phyloP scores from a whole-genome alignment of 2,888 invertebrate genomes.

The Standfussiana lucernea region DNA sequence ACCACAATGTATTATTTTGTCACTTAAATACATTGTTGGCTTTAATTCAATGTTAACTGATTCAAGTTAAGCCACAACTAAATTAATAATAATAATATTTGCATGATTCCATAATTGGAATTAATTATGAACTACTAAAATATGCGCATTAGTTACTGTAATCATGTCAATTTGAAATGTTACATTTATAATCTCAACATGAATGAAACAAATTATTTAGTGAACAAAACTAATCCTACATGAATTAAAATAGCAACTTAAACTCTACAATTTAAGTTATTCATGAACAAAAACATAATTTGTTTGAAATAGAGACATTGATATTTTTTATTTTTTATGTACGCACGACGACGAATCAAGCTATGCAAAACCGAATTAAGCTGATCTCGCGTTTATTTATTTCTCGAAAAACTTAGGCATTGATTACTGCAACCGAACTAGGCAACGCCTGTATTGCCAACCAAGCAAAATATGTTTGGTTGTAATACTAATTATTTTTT shows the following conservation, averaged over 20 bases:
- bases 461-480: no score
- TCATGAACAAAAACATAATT: constrained; percentile 36
- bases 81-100: constrained; percentile 30
- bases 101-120: constrained; percentile 16
- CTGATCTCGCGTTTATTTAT: no score
- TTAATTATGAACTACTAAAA: constrained; percentile 19
- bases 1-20: not conserved
- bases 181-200: not conserved
- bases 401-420: no score
- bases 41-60: not conserved
- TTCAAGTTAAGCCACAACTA: constrained; percentile 1
- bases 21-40: not conserved
- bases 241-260: constrained; percentile 6
- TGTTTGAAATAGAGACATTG: constrained; percentile 26
- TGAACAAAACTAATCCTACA: constrained; percentile 4
- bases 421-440: no score
- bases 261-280: constrained; percentile 19
- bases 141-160: constrained; percentile 34
- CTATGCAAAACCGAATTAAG: no score
- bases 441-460: no score
- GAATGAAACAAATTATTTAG: not conserved
- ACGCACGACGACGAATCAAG: no score
- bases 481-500: no score
- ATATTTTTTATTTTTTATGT: no score
- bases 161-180: constrained; percentile 4